Conservation (phyloP, 1,140 invertebrate species). For the Vanessa tameamea region DNA sequence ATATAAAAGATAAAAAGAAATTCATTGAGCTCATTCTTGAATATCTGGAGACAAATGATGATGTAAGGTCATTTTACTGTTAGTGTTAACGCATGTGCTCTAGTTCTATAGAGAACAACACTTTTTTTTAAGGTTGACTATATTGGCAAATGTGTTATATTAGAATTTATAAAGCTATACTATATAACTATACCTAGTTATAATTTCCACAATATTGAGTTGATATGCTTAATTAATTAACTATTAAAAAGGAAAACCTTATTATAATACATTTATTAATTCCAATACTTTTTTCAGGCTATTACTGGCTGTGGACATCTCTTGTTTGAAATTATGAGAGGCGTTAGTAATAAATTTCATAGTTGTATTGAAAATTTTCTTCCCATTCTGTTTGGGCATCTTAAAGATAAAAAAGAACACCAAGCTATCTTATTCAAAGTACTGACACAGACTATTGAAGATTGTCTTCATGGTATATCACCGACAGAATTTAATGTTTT, state of each 20-base stretch:
- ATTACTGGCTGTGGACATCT: conserved; percentile 89
- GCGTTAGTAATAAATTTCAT: conserved; percentile 90
- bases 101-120: too few species aligned
- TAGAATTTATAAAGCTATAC: too few species aligned
- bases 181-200: too few species aligned
- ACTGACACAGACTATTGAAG: conserved; percentile 82
- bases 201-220: too few species aligned
- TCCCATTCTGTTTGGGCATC: conserved; percentile 82
- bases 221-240: too few species aligned
- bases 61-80: conserved; percentile 78
- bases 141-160: too few species aligned
- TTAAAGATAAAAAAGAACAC: conserved; percentile 80
- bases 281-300: conserved; percentile 70
- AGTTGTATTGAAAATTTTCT: conserved; percentile 86
- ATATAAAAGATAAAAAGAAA: conserved; percentile 89
- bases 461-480: conserved; percentile 82
- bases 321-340: conserved; percentile 92
- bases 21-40: conserved; percentile 88
- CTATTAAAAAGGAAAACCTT: too few species aligned
- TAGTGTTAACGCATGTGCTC: too few species aligned
- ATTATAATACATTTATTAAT: too few species aligned
- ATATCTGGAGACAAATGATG: conserved; percentile 83
- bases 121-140: too few species aligned
- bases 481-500: conserved; percentile 83
- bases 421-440: conserved; percentile 83